These are phyloP conservation scores for Cecropterus lyciades DNA, from an alignment of 1,140 invertebrate genomes.

Conservation along the genomic window DNA sequence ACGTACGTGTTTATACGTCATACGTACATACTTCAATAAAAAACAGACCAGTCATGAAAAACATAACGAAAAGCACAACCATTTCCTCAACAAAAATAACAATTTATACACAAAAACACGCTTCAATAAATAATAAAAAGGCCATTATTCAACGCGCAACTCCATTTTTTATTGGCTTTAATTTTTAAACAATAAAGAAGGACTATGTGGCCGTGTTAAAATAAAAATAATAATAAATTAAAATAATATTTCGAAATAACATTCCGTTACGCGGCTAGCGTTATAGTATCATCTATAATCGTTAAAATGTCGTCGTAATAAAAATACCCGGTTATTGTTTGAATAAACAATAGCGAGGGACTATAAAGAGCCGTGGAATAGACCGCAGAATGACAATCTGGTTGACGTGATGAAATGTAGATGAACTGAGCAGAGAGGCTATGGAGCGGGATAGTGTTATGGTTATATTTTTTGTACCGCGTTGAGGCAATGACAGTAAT, in stretches of 20 bases:
- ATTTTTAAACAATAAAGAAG: slow-evolving; percentile 43
- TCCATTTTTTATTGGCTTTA: slow-evolving; percentile 14
- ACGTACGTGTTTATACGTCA: no score
- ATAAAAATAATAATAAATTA: slow-evolving; percentile 37
- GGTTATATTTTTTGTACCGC: neutral
- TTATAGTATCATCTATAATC: slow-evolving; percentile 66
- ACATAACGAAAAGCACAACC: no score
- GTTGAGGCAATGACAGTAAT: no score
- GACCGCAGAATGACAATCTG: slow-evolving; percentile 58
- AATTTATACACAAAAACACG: no score
- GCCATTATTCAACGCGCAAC: slow-evolving; percentile 22
- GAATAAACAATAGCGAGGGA: slow-evolving; percentile 72
- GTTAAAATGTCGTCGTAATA: slow-evolving; percentile 70
- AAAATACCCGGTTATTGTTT: slow-evolving; percentile 75
- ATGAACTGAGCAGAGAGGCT: slow-evolving; percentile 37
- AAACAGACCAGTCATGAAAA: no score
- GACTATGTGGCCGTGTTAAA: slow-evolving; percentile 25
- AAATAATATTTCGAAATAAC: slow-evolving; percentile 33
- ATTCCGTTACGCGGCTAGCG: slow-evolving; percentile 42
- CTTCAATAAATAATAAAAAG: no score
- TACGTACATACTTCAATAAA: no score
- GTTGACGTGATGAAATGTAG: slow-evolving; percentile 60
- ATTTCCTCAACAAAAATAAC: no score
- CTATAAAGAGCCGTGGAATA: slow-evolving; percentile 64
- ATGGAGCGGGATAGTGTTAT: neutral